phyloP scores from a whole-genome alignment of 2,888 invertebrate species.

The Ligdia adustata region DNA sequence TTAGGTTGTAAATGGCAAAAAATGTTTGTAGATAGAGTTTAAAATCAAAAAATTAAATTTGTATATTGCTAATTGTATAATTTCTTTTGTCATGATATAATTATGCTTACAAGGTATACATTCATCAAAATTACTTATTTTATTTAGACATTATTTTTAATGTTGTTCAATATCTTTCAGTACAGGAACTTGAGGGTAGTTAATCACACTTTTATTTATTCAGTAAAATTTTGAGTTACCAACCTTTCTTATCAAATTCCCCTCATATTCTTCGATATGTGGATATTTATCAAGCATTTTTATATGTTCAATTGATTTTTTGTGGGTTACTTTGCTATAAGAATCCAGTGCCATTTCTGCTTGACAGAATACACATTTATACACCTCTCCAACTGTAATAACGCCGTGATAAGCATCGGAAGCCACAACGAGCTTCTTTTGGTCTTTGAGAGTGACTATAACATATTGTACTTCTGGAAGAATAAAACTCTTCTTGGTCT shows the following conservation, averaged over 20 bases:
- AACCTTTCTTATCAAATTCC: conserved; percentile 64
- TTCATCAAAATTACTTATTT: no score
- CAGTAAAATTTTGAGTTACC: conserved; percentile 1
- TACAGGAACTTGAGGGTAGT: no score
- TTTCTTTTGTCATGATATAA: no score
- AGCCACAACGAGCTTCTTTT: conserved; percentile 56
- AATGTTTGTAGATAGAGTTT: no score
- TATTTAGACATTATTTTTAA: no score
- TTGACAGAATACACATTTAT: conserved; percentile 59
- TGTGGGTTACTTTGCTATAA: conserved; percentile 52
- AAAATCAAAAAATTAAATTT: no score
- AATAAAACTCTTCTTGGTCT: conserved; percentile 13
- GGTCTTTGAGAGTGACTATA: conserved; percentile 57
- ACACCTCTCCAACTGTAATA: conserved; percentile 47
- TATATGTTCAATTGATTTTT: conserved; percentile 45
- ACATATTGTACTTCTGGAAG: conserved; percentile 42
- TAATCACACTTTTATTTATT: no score
- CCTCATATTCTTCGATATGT: conserved; percentile 51
- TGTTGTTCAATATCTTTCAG: no score
- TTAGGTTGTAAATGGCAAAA: not conserved
- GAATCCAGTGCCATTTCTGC: conserved; percentile 44
- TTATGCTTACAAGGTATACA: no score
- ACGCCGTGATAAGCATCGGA: conserved; percentile 64
- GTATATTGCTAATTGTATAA: no score
- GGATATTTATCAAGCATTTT: conserved; percentile 48